Evolutionary conservation across 2,113 vertebrate genomes (phyloP).

Genomic region (Puma concolor): DNA sequence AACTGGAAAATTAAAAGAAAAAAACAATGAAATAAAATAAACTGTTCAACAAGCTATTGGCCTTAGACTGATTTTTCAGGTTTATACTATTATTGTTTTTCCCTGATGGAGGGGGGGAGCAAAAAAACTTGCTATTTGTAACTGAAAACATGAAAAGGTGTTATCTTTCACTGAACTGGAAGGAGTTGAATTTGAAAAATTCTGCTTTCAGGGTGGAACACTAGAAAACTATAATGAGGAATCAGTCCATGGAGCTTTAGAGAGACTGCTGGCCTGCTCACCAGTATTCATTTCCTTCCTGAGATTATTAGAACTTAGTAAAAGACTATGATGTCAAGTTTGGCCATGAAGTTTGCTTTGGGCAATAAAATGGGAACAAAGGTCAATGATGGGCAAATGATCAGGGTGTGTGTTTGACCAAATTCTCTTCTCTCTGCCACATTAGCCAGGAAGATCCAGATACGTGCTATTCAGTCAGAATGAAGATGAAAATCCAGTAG

Average conservation of each 20-base stretch:
- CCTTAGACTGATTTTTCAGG: background rate
- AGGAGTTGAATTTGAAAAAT: background rate
- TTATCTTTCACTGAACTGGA: background rate
- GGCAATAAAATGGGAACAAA: background rate
- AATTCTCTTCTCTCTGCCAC: background rate
- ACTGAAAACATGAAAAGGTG: background rate
- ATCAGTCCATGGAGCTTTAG: background rate
- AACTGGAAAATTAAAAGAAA: background rate
- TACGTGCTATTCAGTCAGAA: background rate
- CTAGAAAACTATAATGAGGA: background rate
- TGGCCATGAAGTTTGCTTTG: background rate
- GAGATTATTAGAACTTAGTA: background rate
- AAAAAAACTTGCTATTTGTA: background rate
- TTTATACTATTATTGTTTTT: background rate
- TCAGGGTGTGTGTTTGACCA: no score
- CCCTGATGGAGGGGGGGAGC: no score
- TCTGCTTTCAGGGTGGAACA: background rate
- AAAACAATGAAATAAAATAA: background rate
- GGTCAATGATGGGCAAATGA: background rate
- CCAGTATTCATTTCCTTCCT: background rate
- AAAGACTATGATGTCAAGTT: background rate
- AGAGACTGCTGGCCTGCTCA: background rate
- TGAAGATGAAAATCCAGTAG: background rate
- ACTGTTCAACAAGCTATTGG: no score
- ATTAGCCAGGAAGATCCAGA: no score